phyloP scores from a whole-genome alignment of 2,888 invertebrate genomes.

The Lycocerus yunnanus region DNA sequence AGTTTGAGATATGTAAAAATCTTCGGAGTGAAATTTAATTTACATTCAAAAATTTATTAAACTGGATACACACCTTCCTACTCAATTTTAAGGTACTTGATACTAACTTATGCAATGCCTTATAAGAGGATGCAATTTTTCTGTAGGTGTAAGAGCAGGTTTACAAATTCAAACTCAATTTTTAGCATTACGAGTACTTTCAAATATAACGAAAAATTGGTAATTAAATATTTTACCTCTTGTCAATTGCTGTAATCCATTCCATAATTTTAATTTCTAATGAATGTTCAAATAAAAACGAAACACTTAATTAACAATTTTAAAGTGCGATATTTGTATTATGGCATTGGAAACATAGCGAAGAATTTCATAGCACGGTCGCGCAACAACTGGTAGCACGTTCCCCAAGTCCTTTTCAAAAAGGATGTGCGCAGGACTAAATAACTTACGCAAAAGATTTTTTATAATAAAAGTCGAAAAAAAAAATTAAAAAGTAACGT shows the following conservation, averaged over 20 bases:
- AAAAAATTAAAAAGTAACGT: background rate
- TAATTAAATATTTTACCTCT: slow-evolving; percentile 52
- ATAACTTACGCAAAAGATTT: slow-evolving; percentile 19
- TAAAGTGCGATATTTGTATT: slow-evolving; percentile 12
- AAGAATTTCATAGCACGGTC: slow-evolving; percentile 18
- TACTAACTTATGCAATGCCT: background rate
- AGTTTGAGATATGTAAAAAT: background rate
- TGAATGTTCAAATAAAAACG: background rate
- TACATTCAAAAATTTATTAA: background rate
- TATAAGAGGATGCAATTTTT: background rate
- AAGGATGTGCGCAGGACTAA: slow-evolving; percentile 28
- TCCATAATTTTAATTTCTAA: slow-evolving; percentile 49
- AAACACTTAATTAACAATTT: slow-evolving; percentile 3
- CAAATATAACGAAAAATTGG: slow-evolving; percentile 13
- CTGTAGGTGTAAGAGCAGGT: slow-evolving; percentile 1
- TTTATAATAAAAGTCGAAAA: background rate
- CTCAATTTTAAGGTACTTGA: background rate
- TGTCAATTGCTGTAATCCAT: slow-evolving; percentile 63
- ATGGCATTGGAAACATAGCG: slow-evolving; percentile 18
- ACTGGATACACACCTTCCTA: background rate
- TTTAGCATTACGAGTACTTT: background rate
- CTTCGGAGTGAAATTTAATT: background rate
- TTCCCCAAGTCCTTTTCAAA: slow-evolving; percentile 17
- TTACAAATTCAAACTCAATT: slow-evolving; percentile 4
- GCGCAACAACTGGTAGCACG: slow-evolving; percentile 32